A percentile compares a stretch with the other conserved stretches of the same genome.
phyloP scores from a whole-genome alignment of 2,113 vertebrate genomes.

The Podarcis raffonei region DNA sequence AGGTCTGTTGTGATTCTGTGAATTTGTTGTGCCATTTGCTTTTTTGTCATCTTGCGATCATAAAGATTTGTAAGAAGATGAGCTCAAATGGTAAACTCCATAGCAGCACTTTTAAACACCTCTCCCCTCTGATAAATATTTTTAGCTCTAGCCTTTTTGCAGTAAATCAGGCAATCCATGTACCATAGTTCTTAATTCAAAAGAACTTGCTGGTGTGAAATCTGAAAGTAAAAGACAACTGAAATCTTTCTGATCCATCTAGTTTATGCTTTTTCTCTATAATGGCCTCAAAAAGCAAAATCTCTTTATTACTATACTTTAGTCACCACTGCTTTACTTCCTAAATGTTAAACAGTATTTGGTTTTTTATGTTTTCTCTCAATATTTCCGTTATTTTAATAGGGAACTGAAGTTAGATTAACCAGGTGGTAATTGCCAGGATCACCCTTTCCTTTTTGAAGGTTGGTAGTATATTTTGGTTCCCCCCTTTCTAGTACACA shows the following conservation, averaged over 20 bases:
- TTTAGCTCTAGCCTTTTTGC: neutral
- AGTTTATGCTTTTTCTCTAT: neutral
- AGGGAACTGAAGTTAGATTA: slow-evolving; percentile 10
- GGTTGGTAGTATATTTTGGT: neutral
- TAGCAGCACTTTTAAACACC: neutral
- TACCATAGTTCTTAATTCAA: slow-evolving; percentile 13
- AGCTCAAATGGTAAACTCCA: neutral
- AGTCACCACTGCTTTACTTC: neutral
- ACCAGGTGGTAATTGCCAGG: slow-evolving; percentile 26
- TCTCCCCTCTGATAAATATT: slow-evolving; percentile 15
- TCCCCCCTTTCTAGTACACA: neutral
- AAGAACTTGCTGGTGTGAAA: slow-evolving; percentile 1
- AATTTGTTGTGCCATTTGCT: neutral
- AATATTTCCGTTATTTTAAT: slow-evolving; percentile 29
- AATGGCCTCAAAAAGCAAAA: neutral
- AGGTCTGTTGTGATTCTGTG: neutral
- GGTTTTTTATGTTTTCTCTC: slow-evolving; percentile 2
- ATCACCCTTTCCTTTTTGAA: slow-evolving; percentile 37
- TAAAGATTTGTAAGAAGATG: slow-evolving; percentile 34
- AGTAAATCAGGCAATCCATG: neutral
- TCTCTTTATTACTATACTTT: neutral
- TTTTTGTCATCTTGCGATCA: neutral
- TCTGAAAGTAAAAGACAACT: slow-evolving; percentile 1
- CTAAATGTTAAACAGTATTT: neutral
- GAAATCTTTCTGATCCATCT: neutral